Conservation (phyloP, 2,113 vertebrate genomes). For the Azemiops feae region DNA sequence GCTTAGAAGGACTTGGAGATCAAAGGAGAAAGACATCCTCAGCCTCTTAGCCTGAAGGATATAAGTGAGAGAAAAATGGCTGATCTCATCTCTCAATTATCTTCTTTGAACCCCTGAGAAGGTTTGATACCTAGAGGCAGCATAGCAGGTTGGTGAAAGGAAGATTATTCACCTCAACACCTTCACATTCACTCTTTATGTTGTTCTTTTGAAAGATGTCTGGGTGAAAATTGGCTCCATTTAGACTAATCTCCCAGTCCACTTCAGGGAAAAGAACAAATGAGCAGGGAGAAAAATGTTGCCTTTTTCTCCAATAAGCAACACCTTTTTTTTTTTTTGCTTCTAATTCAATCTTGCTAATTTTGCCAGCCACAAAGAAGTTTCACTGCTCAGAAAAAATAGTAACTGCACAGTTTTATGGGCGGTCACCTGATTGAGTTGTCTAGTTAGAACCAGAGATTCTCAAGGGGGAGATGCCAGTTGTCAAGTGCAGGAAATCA, state of each 20-base stretch:
- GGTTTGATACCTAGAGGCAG: neutral
- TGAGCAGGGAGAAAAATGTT: neutral
- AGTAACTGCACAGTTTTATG: neutral
- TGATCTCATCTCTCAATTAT: neutral
- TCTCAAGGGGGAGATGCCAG: neutral
- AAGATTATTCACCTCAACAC: neutral
- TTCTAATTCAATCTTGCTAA: neutral
- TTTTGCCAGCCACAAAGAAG: neutral
- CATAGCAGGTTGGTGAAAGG: neutral
- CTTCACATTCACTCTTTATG: neutral
- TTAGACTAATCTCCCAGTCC: neutral
- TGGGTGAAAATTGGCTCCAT: neutral
- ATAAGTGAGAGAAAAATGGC: neutral
- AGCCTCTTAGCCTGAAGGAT: neutral
- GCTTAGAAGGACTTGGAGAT: neutral
- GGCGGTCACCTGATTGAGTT: neutral
- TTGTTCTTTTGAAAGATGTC: neutral
- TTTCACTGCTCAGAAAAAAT: neutral
- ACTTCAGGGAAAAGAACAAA: neutral
- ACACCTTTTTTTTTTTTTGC: neutral
- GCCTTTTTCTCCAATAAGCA: neutral
- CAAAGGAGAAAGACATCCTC: neutral
- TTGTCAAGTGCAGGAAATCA: neutral
- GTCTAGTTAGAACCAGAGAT: neutral
- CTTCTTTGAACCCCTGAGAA: neutral